Percentiles rank a stretch among this genome's conserved stretches.
Evolutionary conservation across 1,140 invertebrate species (phyloP).

Genomic region (Heliconius hermathena): DNA sequence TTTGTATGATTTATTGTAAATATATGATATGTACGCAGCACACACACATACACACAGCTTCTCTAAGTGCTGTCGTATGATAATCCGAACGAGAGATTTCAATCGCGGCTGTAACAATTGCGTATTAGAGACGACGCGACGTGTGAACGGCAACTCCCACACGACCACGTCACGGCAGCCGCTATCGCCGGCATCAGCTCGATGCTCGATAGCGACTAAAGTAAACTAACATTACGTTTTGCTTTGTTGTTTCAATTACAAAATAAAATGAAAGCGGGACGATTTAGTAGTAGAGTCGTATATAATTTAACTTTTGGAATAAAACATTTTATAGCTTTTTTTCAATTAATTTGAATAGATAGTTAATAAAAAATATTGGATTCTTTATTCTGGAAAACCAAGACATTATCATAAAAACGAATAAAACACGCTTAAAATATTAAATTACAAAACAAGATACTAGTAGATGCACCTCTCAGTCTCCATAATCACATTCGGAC

Average conservation of each 20-base stretch:
- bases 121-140: neutral
- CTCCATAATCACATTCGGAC: neutral
- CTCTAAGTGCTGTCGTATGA: neutral
- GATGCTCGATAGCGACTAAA: constrained; percentile 6
- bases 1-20: neutral
- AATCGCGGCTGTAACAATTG: neutral
- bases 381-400: no score
- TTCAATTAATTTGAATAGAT: no score
- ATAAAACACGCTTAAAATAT: neutral
- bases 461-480: neutral
- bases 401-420: neutral
- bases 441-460: neutral
- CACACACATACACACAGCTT: neutral
- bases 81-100: neutral
- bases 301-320: no score
- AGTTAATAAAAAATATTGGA: no score
- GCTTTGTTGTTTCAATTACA: no score
- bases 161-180: neutral
- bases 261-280: no score
- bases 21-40: neutral
- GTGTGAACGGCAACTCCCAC: constrained; percentile 14
- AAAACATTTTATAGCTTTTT: no score
- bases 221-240: neutral
- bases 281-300: no score
- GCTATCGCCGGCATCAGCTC: neutral